Evolutionary conservation across 2,797 vertebrate genomes (phyloP).

Genomic region (Bradypus variegatus): DNA sequence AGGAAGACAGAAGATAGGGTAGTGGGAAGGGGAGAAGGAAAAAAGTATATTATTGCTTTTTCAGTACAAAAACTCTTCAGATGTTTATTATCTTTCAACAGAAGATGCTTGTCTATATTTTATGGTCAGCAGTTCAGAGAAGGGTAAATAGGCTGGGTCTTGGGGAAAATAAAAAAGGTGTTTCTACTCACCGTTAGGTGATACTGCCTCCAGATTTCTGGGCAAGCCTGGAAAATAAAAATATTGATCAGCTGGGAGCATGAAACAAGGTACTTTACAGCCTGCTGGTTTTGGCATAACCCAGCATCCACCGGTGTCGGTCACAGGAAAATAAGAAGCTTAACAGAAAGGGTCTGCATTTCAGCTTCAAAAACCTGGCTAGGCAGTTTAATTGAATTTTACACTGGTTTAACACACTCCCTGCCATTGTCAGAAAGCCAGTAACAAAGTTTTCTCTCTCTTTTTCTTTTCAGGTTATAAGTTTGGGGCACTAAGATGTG

Average conservation of each 20-base stretch:
- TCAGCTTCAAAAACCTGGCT: slow-evolving; percentile 86
- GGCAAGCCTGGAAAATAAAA: slow-evolving; percentile 90
- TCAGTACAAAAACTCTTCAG: slow-evolving; percentile 74
- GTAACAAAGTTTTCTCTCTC: slow-evolving; percentile 75
- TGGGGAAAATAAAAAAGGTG: slow-evolving; percentile 81
- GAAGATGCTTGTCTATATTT: slow-evolving; percentile 81
- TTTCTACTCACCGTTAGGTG: slow-evolving; percentile 94
- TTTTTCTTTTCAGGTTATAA: slow-evolving; percentile 72
- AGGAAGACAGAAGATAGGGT: slow-evolving; percentile 40
- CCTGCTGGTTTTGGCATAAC: slow-evolving; percentile 85
- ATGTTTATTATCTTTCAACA: slow-evolving; percentile 79
- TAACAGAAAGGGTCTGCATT: slow-evolving; percentile 84
- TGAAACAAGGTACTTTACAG: slow-evolving; percentile 87
- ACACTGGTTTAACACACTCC: slow-evolving; percentile 86
- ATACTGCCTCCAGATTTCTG: slow-evolving; percentile 99
- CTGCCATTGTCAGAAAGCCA: slow-evolving; percentile 81
- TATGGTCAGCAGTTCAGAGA: slow-evolving; percentile 83
- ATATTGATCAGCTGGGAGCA: slow-evolving; percentile 84
- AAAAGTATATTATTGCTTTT: slow-evolving; percentile 65
- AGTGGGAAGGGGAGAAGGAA: slow-evolving; percentile 52
- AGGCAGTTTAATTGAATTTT: slow-evolving; percentile 89
- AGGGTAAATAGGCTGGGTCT: slow-evolving; percentile 79
- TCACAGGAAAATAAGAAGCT: slow-evolving; percentile 85
- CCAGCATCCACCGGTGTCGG: slow-evolving; percentile 80
- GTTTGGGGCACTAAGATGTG: slow-evolving; percentile 68